A percentile compares a stretch with the other conserved stretches of the same genome.
These are phyloP conservation scores for Nezara viridula DNA, from an alignment of 2,888 invertebrate species.

Conservation along the genomic window DNA sequence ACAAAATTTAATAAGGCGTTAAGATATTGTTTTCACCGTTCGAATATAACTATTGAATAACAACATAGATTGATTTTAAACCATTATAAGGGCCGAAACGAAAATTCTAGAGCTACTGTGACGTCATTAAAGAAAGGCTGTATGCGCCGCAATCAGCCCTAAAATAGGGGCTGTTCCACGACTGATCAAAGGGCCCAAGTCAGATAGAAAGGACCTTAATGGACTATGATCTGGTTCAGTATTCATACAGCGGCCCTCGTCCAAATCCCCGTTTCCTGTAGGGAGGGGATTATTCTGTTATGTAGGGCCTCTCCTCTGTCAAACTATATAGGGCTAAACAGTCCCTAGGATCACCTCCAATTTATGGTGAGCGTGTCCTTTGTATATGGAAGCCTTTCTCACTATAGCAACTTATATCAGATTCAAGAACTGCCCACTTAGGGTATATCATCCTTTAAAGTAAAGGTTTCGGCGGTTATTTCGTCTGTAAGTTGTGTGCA, in stretches of 20 bases:
- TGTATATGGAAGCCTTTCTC: not conserved
- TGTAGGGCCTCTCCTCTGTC: conserved; percentile 1
- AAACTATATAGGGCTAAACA: conserved; percentile 5
- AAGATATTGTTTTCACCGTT: too few relatives aligned
- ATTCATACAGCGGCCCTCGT: not conserved
- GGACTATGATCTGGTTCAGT: conserved; percentile 10
- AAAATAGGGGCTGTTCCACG: not conserved
- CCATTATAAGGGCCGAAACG: too few relatives aligned
- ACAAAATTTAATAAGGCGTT: too few relatives aligned
- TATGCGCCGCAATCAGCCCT: not conserved
- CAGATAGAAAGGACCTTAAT: not conserved
- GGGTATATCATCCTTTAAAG: too few relatives aligned
- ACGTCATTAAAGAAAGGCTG: not conserved
- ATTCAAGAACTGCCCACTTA: not conserved
- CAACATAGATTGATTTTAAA: too few relatives aligned
- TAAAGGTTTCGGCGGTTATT: too few relatives aligned
- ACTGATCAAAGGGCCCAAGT: not conserved
- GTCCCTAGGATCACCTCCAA: not conserved
- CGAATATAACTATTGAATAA: too few relatives aligned
- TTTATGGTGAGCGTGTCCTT: not conserved
- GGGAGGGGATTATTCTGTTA: conserved; percentile 17
- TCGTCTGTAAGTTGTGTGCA: too few relatives aligned
- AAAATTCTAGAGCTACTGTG: not conserved
- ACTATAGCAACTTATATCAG: not conserved
- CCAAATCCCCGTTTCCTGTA: not conserved